These are phyloP conservation scores for Tokudaia tokunoshimensis DNA, from an alignment of 2,797 vertebrate species.

Conservation along the genomic window DNA sequence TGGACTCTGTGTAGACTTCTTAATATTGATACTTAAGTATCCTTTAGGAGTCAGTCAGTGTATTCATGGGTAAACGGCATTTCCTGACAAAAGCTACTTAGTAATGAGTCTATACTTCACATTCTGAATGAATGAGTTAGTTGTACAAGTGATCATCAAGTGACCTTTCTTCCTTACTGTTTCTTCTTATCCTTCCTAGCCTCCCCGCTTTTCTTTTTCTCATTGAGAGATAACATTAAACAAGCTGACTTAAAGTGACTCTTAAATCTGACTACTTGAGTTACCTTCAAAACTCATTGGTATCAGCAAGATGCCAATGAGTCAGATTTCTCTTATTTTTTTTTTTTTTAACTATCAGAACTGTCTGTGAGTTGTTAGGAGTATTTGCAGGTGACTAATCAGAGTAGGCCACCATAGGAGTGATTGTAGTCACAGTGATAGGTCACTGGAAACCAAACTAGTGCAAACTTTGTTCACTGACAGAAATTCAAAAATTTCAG, in stretches of 20 bases:
- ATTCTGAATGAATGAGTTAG: background rate
- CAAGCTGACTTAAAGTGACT: slow-evolving; percentile 52
- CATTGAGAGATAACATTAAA: slow-evolving; percentile 62
- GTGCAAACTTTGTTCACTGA: background rate
- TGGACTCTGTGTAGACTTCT: background rate
- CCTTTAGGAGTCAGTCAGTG: background rate
- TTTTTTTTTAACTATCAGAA: background rate
- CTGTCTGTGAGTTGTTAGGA: background rate
- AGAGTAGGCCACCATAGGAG: background rate
- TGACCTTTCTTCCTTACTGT: slow-evolving; percentile 32
- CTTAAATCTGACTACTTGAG: slow-evolving; percentile 4
- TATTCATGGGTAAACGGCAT: background rate
- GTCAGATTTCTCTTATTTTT: background rate
- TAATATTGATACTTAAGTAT: background rate
- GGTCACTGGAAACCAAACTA: background rate
- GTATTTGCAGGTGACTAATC: too few relatives aligned
- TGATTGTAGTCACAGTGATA: background rate
- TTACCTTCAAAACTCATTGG: slow-evolving; percentile 28
- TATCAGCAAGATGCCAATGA: slow-evolving; percentile 12
- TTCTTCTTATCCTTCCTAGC: background rate
- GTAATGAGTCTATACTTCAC: background rate
- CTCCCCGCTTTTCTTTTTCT: slow-evolving; percentile 41
- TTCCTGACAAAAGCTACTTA: slow-evolving; percentile 51
- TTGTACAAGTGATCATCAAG: slow-evolving; percentile 38
- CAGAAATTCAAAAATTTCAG: slow-evolving; percentile 14